Conservation (phyloP, 2,113 vertebrate genomes). For the Todiramphus saurophagus region DNA sequence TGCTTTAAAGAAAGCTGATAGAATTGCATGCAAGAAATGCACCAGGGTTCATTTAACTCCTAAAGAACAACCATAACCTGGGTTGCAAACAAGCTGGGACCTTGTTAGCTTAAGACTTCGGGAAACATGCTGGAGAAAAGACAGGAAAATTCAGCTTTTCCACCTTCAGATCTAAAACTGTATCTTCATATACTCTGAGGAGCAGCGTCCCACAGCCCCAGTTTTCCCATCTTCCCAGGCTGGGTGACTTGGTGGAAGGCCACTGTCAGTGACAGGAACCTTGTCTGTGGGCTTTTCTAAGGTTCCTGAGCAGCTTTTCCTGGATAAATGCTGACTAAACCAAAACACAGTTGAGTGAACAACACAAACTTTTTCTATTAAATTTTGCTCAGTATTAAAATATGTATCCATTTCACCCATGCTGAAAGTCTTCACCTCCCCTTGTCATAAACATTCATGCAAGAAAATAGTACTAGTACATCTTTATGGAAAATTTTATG, state of each 20-base stretch:
- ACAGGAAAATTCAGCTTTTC: background rate
- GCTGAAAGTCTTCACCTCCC: background rate
- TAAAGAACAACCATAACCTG: background rate
- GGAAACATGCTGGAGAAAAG: background rate
- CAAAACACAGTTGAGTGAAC: background rate
- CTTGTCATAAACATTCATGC: conserved; percentile 46
- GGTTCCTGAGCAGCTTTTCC: background rate
- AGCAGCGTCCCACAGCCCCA: background rate
- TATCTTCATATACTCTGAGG: background rate
- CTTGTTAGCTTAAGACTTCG: background rate
- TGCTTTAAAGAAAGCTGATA: background rate
- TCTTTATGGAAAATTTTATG: conserved; percentile 41
- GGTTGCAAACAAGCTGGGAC: background rate
- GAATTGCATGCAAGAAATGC: background rate
- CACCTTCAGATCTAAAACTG: background rate
- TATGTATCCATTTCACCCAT: conserved; percentile 24
- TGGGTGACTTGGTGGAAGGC: background rate
- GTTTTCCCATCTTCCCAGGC: background rate
- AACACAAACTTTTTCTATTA: background rate
- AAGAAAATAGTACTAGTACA: background rate
- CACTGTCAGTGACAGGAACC: background rate
- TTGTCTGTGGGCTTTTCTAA: background rate
- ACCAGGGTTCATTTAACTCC: background rate
- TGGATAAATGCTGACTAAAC: background rate
- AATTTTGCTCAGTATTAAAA: conserved; percentile 32